A percentile compares a stretch with the other conserved stretches of the same genome.
Conservation (phyloP, 1,140 invertebrate species). For the Listronotus bonariensis region DNA sequence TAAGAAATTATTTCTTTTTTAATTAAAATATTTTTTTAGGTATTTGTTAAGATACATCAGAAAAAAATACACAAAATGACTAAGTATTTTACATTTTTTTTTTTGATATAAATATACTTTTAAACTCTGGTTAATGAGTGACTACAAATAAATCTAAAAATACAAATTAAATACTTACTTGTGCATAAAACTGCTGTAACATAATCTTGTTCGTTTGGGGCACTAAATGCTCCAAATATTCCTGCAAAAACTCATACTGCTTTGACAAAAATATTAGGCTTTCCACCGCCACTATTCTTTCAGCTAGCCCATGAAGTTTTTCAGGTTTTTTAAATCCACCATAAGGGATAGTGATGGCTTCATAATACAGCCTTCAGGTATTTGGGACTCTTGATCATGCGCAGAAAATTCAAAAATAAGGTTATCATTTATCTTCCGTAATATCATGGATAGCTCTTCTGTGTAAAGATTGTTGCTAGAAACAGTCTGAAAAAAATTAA, state of each 20-base stretch:
- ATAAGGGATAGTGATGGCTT: constrained; percentile 71
- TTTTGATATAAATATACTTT: too few species aligned
- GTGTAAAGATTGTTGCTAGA: constrained; percentile 65
- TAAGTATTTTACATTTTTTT: too few species aligned
- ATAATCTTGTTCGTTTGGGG: constrained; percentile 66
- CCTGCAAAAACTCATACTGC: constrained; percentile 82
- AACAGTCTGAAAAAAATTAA: constrained; percentile 54
- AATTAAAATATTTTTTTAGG: too few species aligned
- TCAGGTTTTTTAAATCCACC: constrained; percentile 75
- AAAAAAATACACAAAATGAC: too few species aligned
- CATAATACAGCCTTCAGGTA: constrained; percentile 59
- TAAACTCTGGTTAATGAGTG: too few species aligned
- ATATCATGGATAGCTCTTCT: constrained; percentile 70
- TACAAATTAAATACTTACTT: constrained; percentile 51
- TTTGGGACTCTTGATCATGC: constrained; percentile 39
- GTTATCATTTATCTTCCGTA: constrained; percentile 77
- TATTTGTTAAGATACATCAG: too few species aligned
- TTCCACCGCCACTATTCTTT: constrained; percentile 89
- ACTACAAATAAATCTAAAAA: too few species aligned
- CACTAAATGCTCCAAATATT: constrained; percentile 79
- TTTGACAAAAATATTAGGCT: constrained; percentile 87
- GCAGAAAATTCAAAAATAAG: constrained; percentile 46
- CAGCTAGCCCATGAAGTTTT: constrained; percentile 78
- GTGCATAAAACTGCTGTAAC: constrained; percentile 76
- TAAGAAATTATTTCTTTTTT: too few species aligned